Percentiles rank a stretch among this genome's conserved stretches.
Conservation (phyloP, 2,888 invertebrate species). For the Nyleta sp. region DNA sequence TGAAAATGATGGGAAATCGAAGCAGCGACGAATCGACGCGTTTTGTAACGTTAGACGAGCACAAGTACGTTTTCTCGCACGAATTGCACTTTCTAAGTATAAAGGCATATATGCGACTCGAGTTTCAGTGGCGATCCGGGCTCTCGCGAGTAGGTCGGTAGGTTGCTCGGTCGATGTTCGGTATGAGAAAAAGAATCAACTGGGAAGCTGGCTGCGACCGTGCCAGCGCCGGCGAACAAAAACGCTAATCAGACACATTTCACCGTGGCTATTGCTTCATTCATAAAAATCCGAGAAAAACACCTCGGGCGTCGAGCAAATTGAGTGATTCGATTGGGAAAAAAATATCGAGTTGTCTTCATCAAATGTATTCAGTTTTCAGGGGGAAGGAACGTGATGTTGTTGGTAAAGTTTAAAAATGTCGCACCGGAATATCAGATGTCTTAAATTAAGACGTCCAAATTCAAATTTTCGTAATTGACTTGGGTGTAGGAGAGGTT, state of each 20-base stretch:
- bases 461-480: no score
- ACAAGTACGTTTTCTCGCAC: conserved; percentile 62
- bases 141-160: conserved; percentile 71
- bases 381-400: no score
- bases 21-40: not conserved
- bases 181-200: conserved; percentile 55
- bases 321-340: not conserved
- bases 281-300: not conserved
- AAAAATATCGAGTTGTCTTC: no score
- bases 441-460: no score
- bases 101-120: conserved; percentile 48
- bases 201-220: conserved; percentile 45
- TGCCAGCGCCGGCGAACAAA: conserved; percentile 21
- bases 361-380: no score
- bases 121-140: conserved; percentile 61
- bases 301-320: not conserved
- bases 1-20: conserved; percentile 27
- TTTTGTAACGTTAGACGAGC: conserved; percentile 35
- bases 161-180: conserved; percentile 70
- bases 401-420: no score
- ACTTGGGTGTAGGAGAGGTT: no score
- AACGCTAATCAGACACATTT: conserved; percentile 37
- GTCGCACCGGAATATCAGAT: no score
- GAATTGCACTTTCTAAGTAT: conserved; percentile 60
- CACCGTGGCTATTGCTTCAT: conserved; percentile 6